Conservation (phyloP, 2,797 vertebrate species). For the Delichon dasypus region DNA sequence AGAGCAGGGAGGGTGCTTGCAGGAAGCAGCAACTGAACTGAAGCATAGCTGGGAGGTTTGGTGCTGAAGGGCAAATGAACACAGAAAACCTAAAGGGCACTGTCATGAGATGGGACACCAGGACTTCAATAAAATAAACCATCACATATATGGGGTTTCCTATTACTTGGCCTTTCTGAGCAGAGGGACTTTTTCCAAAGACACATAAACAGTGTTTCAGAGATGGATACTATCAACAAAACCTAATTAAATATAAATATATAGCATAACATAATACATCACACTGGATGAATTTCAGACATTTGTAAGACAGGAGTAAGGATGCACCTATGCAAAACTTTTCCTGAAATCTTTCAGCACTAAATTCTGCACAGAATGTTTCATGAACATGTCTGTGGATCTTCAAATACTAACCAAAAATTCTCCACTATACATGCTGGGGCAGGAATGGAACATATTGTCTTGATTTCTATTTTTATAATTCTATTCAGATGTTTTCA, state of each 20-base stretch:
- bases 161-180: not conserved
- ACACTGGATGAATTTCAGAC: not conserved
- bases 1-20: not conserved
- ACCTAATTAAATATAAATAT: not conserved
- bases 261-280: not conserved
- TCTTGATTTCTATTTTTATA: not conserved
- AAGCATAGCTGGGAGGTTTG: not conserved
- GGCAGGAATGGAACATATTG: not conserved
- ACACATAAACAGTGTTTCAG: not conserved
- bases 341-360: not conserved
- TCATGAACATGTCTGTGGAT: not conserved
- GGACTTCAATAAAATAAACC: not conserved
- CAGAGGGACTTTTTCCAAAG: not conserved
- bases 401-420: not conserved
- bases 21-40: not conserved
- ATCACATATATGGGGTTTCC: not conserved
- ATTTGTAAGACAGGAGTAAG: not conserved
- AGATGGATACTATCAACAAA: not conserved
- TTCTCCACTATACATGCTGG: not conserved
- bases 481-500: not conserved
- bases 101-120: not conserved
- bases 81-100: not conserved
- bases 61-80: not conserved
- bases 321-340: accelerated
- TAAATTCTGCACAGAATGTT: not conserved